Evolutionary conservation across 2,113 vertebrate species (phyloP).

Genomic region (Chamaea fasciata): DNA sequence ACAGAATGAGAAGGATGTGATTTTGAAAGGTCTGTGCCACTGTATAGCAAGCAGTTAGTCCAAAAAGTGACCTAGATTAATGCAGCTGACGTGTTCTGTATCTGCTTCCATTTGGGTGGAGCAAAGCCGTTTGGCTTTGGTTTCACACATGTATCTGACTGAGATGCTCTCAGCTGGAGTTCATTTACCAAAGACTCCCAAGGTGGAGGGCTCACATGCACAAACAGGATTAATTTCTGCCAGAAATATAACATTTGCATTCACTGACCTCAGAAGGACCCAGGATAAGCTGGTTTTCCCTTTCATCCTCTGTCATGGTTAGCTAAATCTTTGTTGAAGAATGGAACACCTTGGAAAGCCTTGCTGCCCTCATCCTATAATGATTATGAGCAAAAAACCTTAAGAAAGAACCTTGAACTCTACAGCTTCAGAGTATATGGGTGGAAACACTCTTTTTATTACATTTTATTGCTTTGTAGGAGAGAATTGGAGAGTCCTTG

Average conservation of each 20-base stretch:
- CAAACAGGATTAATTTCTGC: neutral
- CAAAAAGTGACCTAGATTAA: neutral
- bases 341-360: neutral
- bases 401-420: neutral
- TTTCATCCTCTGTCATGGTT: neutral
- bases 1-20: neutral
- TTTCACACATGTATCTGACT: neutral
- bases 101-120: neutral
- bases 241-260: neutral
- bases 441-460: neutral
- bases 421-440: neutral
- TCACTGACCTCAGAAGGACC: neutral
- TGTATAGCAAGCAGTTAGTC: neutral
- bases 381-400: neutral
- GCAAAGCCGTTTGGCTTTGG: neutral
- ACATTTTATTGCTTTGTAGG: neutral
- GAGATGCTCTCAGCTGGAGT: neutral
- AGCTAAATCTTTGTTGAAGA: neutral
- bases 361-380: neutral
- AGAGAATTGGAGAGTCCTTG: neutral
- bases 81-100: neutral
- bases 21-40: neutral
- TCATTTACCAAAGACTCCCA: neutral
- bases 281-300: neutral
- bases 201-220: neutral